Conservation (phyloP, 2,888 invertebrate genomes). For the Phengaris arion region DNA sequence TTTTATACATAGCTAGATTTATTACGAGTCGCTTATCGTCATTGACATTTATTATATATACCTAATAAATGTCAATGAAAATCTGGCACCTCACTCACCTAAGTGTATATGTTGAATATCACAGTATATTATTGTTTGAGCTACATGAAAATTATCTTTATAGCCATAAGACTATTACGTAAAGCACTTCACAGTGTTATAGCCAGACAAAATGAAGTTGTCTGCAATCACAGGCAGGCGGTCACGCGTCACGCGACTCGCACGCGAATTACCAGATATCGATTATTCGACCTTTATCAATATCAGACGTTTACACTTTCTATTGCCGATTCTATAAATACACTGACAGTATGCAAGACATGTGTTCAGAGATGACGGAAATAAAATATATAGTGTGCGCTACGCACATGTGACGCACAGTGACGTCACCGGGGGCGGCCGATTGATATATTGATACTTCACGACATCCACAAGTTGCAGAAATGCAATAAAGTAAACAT, state of each 20-base stretch:
- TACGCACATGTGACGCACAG: slow-evolving; percentile 66
- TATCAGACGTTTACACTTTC: slow-evolving; percentile 46
- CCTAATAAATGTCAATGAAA: too few relatives aligned
- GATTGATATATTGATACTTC: slow-evolving; percentile 29
- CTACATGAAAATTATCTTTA: background rate
- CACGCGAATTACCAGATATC: slow-evolving; percentile 24
- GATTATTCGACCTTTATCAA: slow-evolving; percentile 24
- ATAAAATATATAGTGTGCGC: slow-evolving; percentile 51
- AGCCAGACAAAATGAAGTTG: background rate
- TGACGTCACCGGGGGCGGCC: slow-evolving; percentile 57
- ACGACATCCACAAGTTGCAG: slow-evolving; percentile 11
- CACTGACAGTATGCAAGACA: slow-evolving; percentile 59
- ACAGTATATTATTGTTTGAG: background rate
- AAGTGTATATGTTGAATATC: too few relatives aligned
- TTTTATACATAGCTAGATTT: too few relatives aligned
- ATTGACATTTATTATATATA: too few relatives aligned
- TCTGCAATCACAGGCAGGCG: background rate
- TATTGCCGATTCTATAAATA: slow-evolving; percentile 60
- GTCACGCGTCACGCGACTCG: slow-evolving; percentile 25
- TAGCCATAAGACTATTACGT: background rate
- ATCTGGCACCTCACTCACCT: too few relatives aligned
- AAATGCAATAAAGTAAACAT: background rate
- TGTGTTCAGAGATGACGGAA: slow-evolving; percentile 62
- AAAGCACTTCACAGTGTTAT: background rate
- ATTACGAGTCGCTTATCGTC: too few relatives aligned